phyloP scores from a whole-genome alignment of 2,113 vertebrate species.

The Tachycineta bicolor region DNA sequence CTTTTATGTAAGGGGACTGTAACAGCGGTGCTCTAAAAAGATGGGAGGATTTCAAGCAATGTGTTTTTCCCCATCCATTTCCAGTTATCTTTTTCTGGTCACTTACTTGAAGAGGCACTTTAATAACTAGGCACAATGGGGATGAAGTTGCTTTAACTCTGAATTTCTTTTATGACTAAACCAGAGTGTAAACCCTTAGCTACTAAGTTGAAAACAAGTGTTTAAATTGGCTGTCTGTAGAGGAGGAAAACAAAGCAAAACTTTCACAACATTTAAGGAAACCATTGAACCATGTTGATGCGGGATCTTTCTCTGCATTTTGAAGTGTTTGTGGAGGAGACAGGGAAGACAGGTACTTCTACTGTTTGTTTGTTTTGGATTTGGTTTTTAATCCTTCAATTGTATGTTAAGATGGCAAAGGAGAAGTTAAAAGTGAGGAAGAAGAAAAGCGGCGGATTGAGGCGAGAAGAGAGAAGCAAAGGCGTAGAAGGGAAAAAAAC shows the following conservation, averaged over 20 bases:
- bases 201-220: not conserved
- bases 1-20: not conserved
- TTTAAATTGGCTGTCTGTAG: not conserved
- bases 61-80: rapidly evolving
- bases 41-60: not conserved
- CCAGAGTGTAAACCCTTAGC: not conserved
- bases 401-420: constrained; percentile 71
- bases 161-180: not conserved
- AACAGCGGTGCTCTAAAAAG: not conserved
- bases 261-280: not conserved
- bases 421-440: constrained; percentile 78
- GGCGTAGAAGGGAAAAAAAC: constrained; percentile 86
- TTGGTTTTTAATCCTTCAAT: not conserved
- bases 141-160: not conserved
- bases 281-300: not conserved
- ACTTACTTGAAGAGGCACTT: not conserved
- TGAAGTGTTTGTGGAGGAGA: not conserved
- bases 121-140: not conserved
- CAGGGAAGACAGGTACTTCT: not conserved
- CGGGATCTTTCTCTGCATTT: not conserved
- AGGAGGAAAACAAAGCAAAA: not conserved
- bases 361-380: not conserved
- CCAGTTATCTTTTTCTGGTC: not conserved
- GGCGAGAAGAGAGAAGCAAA: constrained; percentile 82
- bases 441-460: constrained; percentile 83